Evolutionary conservation across 2,797 vertebrate genomes (phyloP).

Genomic region (Pseudochaenichthys georgianus): DNA sequence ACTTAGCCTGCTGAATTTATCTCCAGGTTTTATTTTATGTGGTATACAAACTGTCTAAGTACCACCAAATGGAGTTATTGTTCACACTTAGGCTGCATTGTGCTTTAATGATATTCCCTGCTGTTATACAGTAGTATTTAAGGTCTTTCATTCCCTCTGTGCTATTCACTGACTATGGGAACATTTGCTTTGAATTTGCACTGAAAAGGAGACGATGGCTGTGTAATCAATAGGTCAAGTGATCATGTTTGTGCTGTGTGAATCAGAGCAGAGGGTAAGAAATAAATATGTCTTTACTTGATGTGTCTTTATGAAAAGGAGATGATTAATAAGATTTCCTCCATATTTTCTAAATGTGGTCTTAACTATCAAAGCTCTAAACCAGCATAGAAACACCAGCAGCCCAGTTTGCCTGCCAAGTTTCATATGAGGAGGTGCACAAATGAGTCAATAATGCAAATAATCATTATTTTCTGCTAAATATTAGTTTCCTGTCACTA

Average conservation of each 20-base stretch:
- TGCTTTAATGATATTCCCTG: constrained; percentile 4
- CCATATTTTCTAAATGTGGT: not conserved
- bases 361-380: not conserved
- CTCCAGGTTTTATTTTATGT: not conserved
- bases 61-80: not conserved
- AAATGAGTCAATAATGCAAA: not conserved
- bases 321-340: not conserved
- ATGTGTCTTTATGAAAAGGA: constrained; percentile 11
- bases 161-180: not conserved
- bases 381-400: not conserved
- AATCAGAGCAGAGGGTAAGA: not conserved
- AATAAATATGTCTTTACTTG: not conserved
- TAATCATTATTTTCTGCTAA: not conserved
- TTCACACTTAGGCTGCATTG: not conserved
- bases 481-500: not conserved
- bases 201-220: not conserved
- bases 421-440: not conserved
- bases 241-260: constrained; percentile 17
- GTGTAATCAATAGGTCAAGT: constrained; percentile 13
- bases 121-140: constrained; percentile 10
- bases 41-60: too few species aligned
- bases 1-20: not conserved
- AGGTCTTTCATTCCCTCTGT: constrained; percentile 8
- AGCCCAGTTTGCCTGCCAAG: not conserved
- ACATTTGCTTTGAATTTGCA: not conserved